Evolutionary conservation across 2,888 invertebrate genomes (phyloP), one percentile per base, ranked within the genome.

Genomic region (Dendrolimus houi): DNA sequence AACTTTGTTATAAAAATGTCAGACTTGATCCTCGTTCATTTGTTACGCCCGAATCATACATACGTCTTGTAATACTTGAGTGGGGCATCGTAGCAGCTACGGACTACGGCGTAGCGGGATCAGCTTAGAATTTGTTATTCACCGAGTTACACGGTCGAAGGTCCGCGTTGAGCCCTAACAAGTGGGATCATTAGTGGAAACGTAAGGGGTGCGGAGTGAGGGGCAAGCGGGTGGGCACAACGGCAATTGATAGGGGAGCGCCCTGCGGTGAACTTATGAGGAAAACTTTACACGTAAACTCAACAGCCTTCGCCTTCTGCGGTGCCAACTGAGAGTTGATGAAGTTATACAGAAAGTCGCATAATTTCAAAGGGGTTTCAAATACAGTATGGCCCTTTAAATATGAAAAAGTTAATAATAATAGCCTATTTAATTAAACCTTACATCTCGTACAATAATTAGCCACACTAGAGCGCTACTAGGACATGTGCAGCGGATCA

Each of bases 131-230:
- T 89, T 89, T 87, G 88, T 87, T 88, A 89, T 89, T 89, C 88
- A 85, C 80, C 77, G 75, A 77, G 78, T 85, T 83, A 85, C 87
- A 85, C 82, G 81, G 81, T 63, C 80, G 79, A 85, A 86, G 85
- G 89, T 85, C 87, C 87, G 78, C 74, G 74, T 72, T 82, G 86
- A 88, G 87, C 84, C 85, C 79, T 86, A 88, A 89, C 89, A 89
- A 90, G 87, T 88, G 89, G 85, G 77, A 84, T 89, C 87, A 87
- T 90, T 89, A 89, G 87, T 79, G 77, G 75, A 72, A 73, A 75
- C 65, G 69, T 66, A 73, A 74, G 71, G 69, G 59, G 63, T 65
- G 57, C 61, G 60, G 56, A 60, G 60, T 64, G 58, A 55, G 60
- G 57, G 62, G 66, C 67, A 69, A 68, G 67, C 67, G 60, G 60